Evolutionary conservation across 2,113 vertebrate genomes (phyloP).

Genomic region (Heliornis fulica): DNA sequence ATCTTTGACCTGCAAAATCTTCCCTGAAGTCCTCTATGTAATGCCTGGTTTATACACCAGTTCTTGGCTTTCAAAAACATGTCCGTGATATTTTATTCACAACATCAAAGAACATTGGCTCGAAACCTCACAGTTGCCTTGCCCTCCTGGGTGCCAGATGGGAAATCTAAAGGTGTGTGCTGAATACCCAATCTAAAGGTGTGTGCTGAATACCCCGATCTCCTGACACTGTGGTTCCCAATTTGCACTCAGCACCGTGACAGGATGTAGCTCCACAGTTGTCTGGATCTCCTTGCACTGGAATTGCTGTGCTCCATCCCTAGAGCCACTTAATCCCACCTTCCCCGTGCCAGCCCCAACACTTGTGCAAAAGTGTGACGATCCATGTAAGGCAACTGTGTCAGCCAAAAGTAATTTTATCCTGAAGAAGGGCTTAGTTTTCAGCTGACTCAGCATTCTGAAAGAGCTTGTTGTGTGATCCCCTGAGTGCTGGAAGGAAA

Average conservation of each 20-base stretch:
- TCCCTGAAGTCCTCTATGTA: background rate
- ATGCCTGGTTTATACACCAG: background rate
- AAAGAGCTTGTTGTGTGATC: fast-evolving
- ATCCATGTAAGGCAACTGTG: background rate
- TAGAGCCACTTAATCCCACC: background rate
- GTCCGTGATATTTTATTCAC: background rate
- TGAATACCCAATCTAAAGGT: background rate
- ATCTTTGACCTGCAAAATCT: background rate
- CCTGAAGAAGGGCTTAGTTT: fast-evolving
- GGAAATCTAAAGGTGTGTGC: background rate
- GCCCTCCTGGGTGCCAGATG: background rate
- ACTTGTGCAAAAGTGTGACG: background rate
- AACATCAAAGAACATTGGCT: background rate
- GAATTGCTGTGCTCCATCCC: fast-evolving
- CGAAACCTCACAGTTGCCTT: background rate
- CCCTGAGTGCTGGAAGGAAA: background rate
- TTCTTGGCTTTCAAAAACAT: background rate
- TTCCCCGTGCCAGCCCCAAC: background rate
- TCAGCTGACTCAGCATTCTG: background rate
- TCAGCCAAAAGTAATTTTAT: background rate
- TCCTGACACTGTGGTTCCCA: background rate
- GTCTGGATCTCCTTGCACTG: background rate
- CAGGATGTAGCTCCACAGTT: background rate
- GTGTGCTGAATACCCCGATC: background rate
- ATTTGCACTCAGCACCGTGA: fast-evolving